A percentile compares a stretch with the other conserved stretches of the same genome.
phyloP scores from a whole-genome alignment of 2,113 vertebrate genomes.

The Corapipo altera region DNA sequence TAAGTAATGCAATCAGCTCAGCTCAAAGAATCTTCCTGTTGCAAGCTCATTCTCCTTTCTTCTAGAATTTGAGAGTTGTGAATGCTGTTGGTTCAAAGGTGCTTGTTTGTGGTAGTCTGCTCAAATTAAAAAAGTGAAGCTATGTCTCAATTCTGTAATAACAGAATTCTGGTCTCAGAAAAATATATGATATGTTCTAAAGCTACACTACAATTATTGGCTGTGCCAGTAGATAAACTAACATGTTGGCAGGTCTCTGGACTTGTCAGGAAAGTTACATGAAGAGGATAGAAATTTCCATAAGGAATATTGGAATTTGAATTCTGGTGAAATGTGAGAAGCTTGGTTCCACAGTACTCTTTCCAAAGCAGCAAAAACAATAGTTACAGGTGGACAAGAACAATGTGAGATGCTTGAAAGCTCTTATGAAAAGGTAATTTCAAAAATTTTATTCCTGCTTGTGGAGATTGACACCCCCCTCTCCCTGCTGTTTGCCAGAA shows the following conservation, averaged over 20 bases:
- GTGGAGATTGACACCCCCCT: accelerated
- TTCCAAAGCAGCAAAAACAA: background rate
- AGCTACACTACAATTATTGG: background rate
- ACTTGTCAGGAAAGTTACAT: background rate
- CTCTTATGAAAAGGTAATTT: background rate
- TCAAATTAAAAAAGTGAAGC: background rate
- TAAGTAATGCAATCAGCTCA: background rate
- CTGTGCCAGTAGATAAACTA: background rate
- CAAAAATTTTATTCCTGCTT: background rate
- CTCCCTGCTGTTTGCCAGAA: background rate
- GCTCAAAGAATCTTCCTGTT: background rate
- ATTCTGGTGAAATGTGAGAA: background rate
- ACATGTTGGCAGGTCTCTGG: background rate
- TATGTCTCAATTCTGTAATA: background rate
- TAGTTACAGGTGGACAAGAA: background rate
- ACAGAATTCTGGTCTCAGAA: background rate
- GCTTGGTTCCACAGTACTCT: background rate
- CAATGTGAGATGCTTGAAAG: background rate
- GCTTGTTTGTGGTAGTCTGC: background rate
- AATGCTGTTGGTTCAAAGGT: background rate
- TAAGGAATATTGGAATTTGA: background rate
- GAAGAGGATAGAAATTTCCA: background rate
- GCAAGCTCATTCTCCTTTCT: background rate
- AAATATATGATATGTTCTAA: background rate
- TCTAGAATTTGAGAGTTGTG: background rate